Base-by-base conservation (phyloP, 2,797 vertebrate genomes). In the Myiotriccus ornatus region DNA sequence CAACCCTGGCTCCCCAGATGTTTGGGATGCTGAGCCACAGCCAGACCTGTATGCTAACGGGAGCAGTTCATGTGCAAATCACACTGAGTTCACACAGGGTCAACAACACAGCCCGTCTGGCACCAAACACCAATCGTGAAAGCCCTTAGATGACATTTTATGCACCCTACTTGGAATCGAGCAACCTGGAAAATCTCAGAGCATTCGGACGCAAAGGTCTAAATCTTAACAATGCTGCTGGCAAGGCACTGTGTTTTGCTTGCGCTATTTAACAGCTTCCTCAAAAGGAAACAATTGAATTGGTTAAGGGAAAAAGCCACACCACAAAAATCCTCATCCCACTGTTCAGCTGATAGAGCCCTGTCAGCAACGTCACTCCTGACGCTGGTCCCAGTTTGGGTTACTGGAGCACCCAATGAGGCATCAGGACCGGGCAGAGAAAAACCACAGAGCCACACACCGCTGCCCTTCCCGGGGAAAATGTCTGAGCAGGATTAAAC, bases 1-100 rank as follows among this genome's bases (percentile, higher is more conserved):
- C 41, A 64, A 35, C 22, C 1, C 0, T 0, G 0, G 65, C n/a
- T 53, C 44, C 64, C 14, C 19, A 24, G 25, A 18, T 0, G 2
- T 6, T 4, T 14, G 10, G 46, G 43, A 28, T 9, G 19, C 44
- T 0, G 2, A 70, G 28, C 27, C 59, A 62, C 41, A 70, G n/a
- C 28, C 6, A 21, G 47, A 46, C 13, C n/a, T 47, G 35, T 7
- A 4, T 3, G n/a, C 39, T 30, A 50, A 59, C 0, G 5, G 68
- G 17, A 81, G 24, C 25, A 32, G 70, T 19, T 81, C 28, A 7
- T 1, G 28, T 12, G n/a, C 28, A 74, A 9, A 85, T 19, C 57
- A 49, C 64, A 57, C 34, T 0, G 5, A 83, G 75, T 83, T 93
- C 92, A 89, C 47, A n/a, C 57, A 56, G 43, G 65, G 79, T 79